Percentiles rank a stretch among this genome's conserved stretches.
Conservation (phyloP, 2,113 vertebrate species). For the Alosa alosa region DNA sequence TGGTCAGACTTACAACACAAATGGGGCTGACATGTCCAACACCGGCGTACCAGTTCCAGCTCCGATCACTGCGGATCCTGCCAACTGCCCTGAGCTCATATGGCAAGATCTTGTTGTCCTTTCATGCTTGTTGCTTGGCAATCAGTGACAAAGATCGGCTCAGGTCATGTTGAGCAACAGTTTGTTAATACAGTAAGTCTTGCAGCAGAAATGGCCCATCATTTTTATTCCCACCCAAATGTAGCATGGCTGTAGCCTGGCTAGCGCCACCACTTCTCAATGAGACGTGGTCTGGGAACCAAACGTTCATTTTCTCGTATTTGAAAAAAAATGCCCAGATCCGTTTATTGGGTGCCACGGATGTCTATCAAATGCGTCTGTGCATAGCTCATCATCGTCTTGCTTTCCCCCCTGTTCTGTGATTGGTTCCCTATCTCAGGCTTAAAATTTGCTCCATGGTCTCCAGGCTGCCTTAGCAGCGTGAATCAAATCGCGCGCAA, state of each 20-base stretch:
- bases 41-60: neutral
- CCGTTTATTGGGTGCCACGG: no score
- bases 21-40: neutral
- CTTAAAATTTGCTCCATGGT: no score
- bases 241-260: neutral
- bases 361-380: no score
- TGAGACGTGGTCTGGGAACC: no score
- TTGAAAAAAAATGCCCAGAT: no score
- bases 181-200: neutral
- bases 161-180: neutral
- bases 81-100: neutral
- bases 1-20: slow-evolving; percentile 29
- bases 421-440: no score
- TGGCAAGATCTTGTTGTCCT: neutral
- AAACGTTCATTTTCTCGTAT: no score
- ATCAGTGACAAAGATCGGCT: neutral
- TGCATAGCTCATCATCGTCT: no score
- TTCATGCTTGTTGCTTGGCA: neutral
- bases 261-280: no score
- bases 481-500: no score
- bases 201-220: neutral
- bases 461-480: no score
- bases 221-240: neutral
- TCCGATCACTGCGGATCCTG: neutral
- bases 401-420: no score